Base-by-base conservation (phyloP, 2,888 invertebrate species). In the Lamproptera curius region DNA sequence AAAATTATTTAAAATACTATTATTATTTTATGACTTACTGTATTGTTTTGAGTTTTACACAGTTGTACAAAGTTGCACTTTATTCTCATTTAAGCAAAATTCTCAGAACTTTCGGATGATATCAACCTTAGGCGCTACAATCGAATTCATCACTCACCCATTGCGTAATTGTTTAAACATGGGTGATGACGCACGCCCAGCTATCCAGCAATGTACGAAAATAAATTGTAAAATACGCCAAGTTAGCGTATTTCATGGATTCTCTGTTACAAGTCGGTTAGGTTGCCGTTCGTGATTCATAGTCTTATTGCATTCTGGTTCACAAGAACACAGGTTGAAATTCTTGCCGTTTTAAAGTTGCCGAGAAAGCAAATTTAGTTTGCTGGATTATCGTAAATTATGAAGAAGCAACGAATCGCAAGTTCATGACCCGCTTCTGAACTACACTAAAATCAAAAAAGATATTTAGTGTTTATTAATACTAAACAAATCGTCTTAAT, bases 41-140 rank as follows among this genome's bases (percentile, higher is more conserved):
- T 23, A 23, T 23, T 23, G 8, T n/a, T n/a, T n/a, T n/a, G n/a
- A n/a, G n/a, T n/a, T 23, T 23, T 23, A 23, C 23, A 23, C 23
- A 28, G 10, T 20, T 15, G 34, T 16, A 41, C 16, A 31, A 37
- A 37, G 31, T 47, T 42, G 20, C 16, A 23, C 11, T 42, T 52
- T 31, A 42, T 47, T 46, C 49, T 43, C 9, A 36, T 35, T 53
- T 46, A 51, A 48, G 51, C 50, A 51, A 54, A 63, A 58, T 80
- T 76, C 79, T 58, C 54, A 69, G 80, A 77, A 79, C 53, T 46
- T 53, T 42, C 37, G 45, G 66, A 68, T 77, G 76, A 78, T 72
- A 66, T 76, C 73, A 72, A 59, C 67, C 43, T 46, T 52, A 46
- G 42, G 16, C 28, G 20, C 16, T 13, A 28, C 26, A 40, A 36